Conservation (phyloP, 2,797 vertebrate species). For the Euthynnus affinis region DNA sequence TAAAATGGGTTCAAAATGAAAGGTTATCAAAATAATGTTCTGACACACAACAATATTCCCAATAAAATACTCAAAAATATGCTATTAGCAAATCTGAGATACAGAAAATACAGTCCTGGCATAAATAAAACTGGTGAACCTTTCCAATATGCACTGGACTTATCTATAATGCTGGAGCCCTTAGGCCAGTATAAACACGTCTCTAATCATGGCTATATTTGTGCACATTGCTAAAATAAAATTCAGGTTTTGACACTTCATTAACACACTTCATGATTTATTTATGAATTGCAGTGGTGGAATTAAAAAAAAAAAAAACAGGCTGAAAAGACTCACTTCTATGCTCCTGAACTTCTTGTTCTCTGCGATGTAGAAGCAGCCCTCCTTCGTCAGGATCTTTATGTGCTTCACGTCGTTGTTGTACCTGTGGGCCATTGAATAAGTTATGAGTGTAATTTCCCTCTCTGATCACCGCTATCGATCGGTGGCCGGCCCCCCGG, state of each 20-base stretch:
- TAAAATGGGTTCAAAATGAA: slow-evolving; percentile 2
- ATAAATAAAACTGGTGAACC: slow-evolving; percentile 41
- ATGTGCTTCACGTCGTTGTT: slow-evolving; percentile 99
- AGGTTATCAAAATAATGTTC: not conserved
- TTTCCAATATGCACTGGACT: slow-evolving; percentile 43
- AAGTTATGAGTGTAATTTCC: slow-evolving; percentile 96
- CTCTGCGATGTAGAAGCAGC: slow-evolving; percentile 97
- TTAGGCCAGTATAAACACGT: slow-evolving; percentile 57
- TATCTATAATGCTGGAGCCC: slow-evolving; percentile 58
- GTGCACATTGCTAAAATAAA: slow-evolving; percentile 70
- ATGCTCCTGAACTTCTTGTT: slow-evolving; percentile 98
- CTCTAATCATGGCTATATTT: slow-evolving; percentile 72
- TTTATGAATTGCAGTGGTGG: slow-evolving; percentile 73
- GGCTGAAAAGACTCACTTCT: slow-evolving; percentile 90
- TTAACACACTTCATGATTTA: slow-evolving; percentile 72
- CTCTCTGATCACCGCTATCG: slow-evolving; percentile 93
- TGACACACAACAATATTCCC: not conserved
- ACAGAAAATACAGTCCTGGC: slow-evolving; percentile 18
- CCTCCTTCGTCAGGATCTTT: slow-evolving; percentile 97
- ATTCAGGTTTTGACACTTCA: slow-evolving; percentile 75
- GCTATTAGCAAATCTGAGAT: slow-evolving; percentile 13
- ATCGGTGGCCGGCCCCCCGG: slow-evolving; percentile 86
- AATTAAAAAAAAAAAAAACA: slow-evolving; percentile 43
- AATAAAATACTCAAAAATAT: not conserved
- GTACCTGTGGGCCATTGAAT: slow-evolving; percentile 95